These are phyloP conservation scores for Synanthedon myopaeformis DNA, from an alignment of 2,888 invertebrate genomes.

Conservation along the genomic window DNA sequence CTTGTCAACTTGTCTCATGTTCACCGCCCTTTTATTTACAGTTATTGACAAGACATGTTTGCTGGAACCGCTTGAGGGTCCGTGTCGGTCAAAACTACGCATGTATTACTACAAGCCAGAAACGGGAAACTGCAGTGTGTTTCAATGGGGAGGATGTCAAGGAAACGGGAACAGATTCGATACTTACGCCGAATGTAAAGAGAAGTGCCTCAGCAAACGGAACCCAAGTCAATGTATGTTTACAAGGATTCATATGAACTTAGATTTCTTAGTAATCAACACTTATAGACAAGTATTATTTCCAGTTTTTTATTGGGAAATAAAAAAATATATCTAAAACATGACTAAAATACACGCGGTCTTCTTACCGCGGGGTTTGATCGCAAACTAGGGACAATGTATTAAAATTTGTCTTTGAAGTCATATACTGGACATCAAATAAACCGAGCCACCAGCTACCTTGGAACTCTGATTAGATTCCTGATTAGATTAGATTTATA, in stretches of 20 bases:
- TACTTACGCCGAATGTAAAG: conserved; percentile 18
- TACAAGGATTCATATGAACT: neutral
- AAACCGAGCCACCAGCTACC: too few species aligned
- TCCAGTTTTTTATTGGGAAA: too few species aligned
- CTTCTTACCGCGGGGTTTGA: too few species aligned
- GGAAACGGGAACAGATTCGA: conserved; percentile 56
- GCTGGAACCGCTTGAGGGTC: conserved; percentile 38
- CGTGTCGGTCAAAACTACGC: conserved; percentile 35
- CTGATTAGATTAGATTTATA: too few species aligned
- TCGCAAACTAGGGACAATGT: too few species aligned
- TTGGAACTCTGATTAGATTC: too few species aligned
- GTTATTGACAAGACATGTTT: conserved; percentile 37
- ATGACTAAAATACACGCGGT: too few species aligned
- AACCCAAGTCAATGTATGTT: conserved; percentile 4
- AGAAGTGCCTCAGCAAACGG: conserved; percentile 24
- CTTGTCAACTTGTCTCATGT: neutral
- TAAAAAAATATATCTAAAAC: too few species aligned
- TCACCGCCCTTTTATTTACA: conserved; percentile 15
- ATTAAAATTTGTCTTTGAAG: too few species aligned
- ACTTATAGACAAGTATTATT: neutral
- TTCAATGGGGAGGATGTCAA: conserved; percentile 56
- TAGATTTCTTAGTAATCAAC: neutral
- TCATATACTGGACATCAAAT: too few species aligned
- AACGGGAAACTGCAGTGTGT: conserved; percentile 19
- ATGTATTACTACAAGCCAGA: conserved; percentile 39